A percentile compares a stretch with the other conserved stretches of the same genome.
phyloP scores from a whole-genome alignment of 2,888 invertebrate genomes.

The Standfussiana lucernea region DNA sequence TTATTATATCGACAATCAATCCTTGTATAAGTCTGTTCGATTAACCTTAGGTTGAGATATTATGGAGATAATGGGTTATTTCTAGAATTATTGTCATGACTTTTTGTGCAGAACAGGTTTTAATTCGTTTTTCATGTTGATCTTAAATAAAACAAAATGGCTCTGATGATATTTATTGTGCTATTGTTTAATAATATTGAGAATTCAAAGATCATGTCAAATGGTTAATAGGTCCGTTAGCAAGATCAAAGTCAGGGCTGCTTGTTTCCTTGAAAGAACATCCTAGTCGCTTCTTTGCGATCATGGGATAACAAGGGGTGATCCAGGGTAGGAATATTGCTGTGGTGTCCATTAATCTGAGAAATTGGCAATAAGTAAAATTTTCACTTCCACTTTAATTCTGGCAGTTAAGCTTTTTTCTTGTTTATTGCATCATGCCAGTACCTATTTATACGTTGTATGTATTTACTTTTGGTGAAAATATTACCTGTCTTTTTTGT shows the following conservation, averaged over 20 bases:
- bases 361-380: background rate
- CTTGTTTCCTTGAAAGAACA: background rate
- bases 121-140: constrained; percentile 15
- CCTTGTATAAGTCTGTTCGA: constrained; percentile 13
- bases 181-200: background rate
- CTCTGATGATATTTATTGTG: constrained; percentile 6
- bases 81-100: constrained; percentile 32
- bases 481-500: constrained; percentile 8
- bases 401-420: background rate
- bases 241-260: background rate
- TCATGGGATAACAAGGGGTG: background rate
- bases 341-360: background rate
- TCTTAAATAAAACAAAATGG: constrained; percentile 11
- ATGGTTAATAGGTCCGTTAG: background rate
- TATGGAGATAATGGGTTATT: constrained; percentile 26
- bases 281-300: background rate
- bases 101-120: constrained; percentile 34
- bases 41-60: constrained; percentile 7
- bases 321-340: background rate
- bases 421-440: background rate
- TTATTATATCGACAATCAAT: constrained; percentile 41
- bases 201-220: background rate
- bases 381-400: background rate
- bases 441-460: background rate
- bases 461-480: constrained; percentile 5